A percentile compares a stretch with the other conserved stretches of the same genome.
Conservation (phyloP, 2,797 vertebrate species). For the Etheostoma perlongum region DNA sequence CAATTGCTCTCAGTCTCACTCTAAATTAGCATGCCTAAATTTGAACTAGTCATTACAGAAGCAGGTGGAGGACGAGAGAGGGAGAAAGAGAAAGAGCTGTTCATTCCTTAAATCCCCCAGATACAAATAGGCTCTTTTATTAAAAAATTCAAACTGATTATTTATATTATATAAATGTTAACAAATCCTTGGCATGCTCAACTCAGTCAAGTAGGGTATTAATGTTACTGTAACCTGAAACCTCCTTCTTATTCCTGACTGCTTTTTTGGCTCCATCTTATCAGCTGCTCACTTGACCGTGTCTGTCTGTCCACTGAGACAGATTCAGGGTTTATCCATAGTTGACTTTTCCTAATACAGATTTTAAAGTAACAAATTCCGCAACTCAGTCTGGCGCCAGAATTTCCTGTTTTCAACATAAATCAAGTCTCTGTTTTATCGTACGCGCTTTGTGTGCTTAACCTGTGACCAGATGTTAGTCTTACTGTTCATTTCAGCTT, state of each 20-base stretch:
- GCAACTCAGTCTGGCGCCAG: conserved; percentile 70
- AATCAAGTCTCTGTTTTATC: conserved; percentile 67
- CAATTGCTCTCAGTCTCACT: neutral
- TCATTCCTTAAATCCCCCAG: too few species aligned
- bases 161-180: neutral
- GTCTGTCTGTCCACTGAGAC: conserved; percentile 30
- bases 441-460: conserved; percentile 51
- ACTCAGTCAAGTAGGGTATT: neutral
- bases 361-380: conserved; percentile 70
- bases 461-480: conserved; percentile 61
- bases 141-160: neutral
- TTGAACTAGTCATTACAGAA: neutral
- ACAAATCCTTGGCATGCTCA: neutral
- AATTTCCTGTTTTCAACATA: conserved; percentile 82
- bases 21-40: neutral
- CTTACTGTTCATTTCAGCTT: conserved; percentile 36
- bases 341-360: conserved; percentile 60
- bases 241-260: conserved; percentile 1
- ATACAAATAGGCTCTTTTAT: too few species aligned
- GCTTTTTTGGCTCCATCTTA: conserved; percentile 41
- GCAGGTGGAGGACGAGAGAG: neutral
- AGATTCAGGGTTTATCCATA: conserved; percentile 46
- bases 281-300: conserved; percentile 39
- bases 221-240: neutral
- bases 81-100: neutral